phyloP scores from a whole-genome alignment of 2,113 vertebrate genomes.

The Carassius carassius region DNA sequence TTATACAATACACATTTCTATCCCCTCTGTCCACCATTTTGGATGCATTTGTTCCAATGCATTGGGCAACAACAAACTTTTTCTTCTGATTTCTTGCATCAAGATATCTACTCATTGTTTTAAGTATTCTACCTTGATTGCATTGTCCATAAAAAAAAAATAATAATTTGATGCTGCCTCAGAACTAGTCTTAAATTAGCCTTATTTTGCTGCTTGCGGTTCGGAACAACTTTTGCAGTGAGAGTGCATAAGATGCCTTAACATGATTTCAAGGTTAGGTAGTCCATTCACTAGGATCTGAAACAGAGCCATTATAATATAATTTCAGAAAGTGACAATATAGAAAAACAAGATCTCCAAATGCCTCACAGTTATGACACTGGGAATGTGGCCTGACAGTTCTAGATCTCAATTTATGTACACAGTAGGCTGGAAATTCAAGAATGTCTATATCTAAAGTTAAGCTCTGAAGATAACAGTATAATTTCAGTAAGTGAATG shows the following conservation, averaged over 20 bases:
- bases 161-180: background rate
- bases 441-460: too few species aligned
- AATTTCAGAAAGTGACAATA: background rate
- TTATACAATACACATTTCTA: background rate
- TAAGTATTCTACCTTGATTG: too few species aligned
- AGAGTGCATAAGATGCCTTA: background rate
- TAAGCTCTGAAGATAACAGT: conserved; percentile 2
- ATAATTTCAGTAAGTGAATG: background rate
- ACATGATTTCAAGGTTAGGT: background rate
- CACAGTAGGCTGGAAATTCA: conserved; percentile 7
- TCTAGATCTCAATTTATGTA: conserved; percentile 8
- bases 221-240: background rate
- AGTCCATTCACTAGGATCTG: background rate
- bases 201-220: background rate
- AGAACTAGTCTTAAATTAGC: background rate
- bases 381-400: background rate
- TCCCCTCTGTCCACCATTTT: background rate
- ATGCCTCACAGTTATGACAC: conserved; percentile 26
- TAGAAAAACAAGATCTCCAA: conserved; percentile 8
- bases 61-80: too few species aligned
- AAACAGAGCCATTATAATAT: background rate
- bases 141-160: background rate
- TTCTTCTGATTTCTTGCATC: background rate
- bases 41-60: too few species aligned
- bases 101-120: background rate